A percentile compares a stretch with the other conserved stretches of the same genome.
Conservation (phyloP, 2,888 invertebrate genomes). For the Ashinkailepas kermadecensis region DNA sequence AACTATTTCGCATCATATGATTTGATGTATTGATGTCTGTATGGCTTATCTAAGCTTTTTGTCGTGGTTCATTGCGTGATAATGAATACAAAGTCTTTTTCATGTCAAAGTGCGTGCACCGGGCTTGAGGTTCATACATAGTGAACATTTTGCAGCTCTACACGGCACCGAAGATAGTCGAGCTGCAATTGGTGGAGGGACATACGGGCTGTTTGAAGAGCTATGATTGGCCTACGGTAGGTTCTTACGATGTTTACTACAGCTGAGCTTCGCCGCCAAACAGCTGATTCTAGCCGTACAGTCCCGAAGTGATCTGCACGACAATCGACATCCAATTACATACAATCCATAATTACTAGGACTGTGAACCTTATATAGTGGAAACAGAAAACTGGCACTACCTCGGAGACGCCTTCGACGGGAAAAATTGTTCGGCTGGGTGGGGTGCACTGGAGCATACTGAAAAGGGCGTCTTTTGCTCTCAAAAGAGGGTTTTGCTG, state of each 20-base stretch:
- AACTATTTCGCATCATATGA: too few relatives aligned
- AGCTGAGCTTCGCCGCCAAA: background rate
- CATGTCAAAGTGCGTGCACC: too few relatives aligned
- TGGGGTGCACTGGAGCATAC: too few relatives aligned
- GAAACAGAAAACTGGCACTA: background rate
- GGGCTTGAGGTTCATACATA: too few relatives aligned
- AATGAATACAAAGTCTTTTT: too few relatives aligned
- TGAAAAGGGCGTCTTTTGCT: too few relatives aligned
- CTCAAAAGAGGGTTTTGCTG: too few relatives aligned
- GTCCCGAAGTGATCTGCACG: background rate
- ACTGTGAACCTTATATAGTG: background rate
- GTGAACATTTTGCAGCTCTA: background rate
- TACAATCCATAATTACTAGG: background rate
- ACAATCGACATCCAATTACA: background rate
- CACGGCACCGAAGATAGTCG: background rate
- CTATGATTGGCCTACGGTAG: background rate
- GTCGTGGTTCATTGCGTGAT: too few relatives aligned
- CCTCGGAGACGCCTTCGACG: background rate
- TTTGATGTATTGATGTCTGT: too few relatives aligned
- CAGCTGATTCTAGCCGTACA: constrained; percentile 1
- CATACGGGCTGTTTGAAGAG: background rate
- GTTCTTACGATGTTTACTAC: constrained; percentile 14
- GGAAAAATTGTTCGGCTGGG: too few relatives aligned
- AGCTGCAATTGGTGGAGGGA: background rate
- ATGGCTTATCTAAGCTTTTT: too few relatives aligned